phyloP scores from a whole-genome alignment of 2,888 invertebrate species.

The Himalopsyche japonica region DNA sequence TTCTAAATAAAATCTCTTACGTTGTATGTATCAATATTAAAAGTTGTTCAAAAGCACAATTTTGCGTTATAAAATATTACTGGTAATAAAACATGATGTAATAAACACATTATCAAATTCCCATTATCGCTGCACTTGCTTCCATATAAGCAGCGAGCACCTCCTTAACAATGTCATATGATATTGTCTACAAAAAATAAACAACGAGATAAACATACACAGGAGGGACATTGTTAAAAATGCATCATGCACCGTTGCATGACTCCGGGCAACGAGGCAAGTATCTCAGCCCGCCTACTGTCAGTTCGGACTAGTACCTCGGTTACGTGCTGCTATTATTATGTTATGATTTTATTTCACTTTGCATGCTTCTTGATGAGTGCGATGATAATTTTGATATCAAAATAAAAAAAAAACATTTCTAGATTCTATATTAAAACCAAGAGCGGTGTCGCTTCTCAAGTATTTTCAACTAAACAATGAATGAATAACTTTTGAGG shows the following conservation, averaged over 20 bases:
- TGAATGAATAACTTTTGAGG: no score
- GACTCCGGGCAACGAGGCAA: neutral
- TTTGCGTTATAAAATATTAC: neutral
- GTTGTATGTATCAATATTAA: no score
- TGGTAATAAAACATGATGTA: neutral
- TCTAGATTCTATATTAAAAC: no score
- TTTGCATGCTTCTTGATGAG: neutral
- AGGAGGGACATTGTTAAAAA: neutral
- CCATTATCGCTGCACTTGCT: neutral
- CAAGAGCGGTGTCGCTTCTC: no score
- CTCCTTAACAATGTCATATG: neutral
- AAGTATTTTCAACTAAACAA: no score
- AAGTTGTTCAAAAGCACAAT: no score
- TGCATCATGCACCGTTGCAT: neutral
- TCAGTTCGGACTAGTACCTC: neutral
- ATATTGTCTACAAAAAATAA: neutral
- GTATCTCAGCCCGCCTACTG: neutral
- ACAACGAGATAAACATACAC: neutral
- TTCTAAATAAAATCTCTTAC: no score
- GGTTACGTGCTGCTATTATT: neutral
- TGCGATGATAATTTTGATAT: neutral
- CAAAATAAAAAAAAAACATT: no score
- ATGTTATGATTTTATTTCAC: neutral
- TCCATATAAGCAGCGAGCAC: neutral
- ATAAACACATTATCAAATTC: neutral